Percentiles rank a stretch among this genome's conserved stretches.
Conservation (phyloP, 2,113 vertebrate genomes). For the Trogon surrucura region DNA sequence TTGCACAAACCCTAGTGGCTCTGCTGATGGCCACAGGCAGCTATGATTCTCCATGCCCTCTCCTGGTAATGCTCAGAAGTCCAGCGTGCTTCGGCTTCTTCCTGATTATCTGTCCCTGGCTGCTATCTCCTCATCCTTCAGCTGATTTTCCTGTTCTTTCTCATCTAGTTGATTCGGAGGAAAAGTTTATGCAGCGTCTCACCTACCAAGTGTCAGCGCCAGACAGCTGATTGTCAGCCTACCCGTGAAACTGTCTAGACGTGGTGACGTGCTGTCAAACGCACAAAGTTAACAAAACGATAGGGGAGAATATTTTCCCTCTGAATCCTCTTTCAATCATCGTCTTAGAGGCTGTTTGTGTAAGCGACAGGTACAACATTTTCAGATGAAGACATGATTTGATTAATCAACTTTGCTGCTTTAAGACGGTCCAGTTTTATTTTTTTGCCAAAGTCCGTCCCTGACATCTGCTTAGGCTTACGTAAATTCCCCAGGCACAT, state of each 20-base stretch:
- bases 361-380: not conserved
- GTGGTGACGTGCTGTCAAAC: not conserved
- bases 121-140: not conserved
- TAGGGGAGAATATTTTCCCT: constrained; percentile 3
- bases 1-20: not conserved
- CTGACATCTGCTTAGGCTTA: not conserved
- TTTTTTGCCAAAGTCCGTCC: not conserved
- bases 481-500: not conserved
- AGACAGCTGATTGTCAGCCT: constrained; percentile 56
- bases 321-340: not conserved
- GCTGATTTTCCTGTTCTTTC: not conserved
- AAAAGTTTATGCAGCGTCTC: not conserved
- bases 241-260: not conserved
- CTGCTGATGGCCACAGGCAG: not conserved
- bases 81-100: not conserved
- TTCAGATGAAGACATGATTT: not conserved
- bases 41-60: rapidly evolving
- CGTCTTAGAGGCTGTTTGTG: not conserved
- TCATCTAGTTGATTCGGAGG: not conserved
- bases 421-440: not conserved
- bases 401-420: not conserved
- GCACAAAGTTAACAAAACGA: constrained; percentile 14
- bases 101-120: not conserved
- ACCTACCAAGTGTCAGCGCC: not conserved
- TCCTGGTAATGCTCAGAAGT: not conserved